Percentiles rank a stretch among this genome's conserved stretches.
phyloP scores from a whole-genome alignment of 2,113 vertebrate species.

The Dryoscopus gambensis region DNA sequence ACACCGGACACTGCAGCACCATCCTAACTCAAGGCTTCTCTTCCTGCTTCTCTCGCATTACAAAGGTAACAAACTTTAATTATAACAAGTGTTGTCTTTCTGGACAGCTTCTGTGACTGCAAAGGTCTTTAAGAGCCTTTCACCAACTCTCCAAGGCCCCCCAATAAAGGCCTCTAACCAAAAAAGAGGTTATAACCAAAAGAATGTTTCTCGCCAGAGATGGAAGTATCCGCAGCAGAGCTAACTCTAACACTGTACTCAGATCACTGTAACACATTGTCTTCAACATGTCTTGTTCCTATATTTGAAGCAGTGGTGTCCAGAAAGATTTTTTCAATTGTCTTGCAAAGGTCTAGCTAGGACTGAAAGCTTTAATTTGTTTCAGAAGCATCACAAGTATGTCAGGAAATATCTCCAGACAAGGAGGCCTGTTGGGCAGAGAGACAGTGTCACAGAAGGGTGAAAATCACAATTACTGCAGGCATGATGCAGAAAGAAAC shows the following conservation, averaged over 20 bases:
- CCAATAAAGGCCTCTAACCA: not conserved
- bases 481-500: not conserved
- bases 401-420: not conserved
- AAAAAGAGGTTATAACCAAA: not conserved
- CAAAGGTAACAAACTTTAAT: not conserved
- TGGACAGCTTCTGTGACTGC: not conserved
- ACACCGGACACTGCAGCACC: not conserved
- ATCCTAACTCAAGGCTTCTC: not conserved
- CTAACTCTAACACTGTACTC: not conserved
- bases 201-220: not conserved
- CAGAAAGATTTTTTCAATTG: not conserved
- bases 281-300: not conserved
- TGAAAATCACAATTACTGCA: not conserved
- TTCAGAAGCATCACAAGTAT: not conserved
- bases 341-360: not conserved
- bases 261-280: not conserved
- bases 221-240: not conserved
- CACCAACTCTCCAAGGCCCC: not conserved
- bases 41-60: not conserved
- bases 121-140: not conserved
- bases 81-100: not conserved
- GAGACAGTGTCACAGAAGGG: not conserved
- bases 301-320: not conserved
- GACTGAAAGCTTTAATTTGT: not conserved
- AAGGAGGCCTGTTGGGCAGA: not conserved